Base-by-base conservation (phyloP, 2,113 vertebrate genomes). In the Poeciliopsis turrubarensis region DNA sequence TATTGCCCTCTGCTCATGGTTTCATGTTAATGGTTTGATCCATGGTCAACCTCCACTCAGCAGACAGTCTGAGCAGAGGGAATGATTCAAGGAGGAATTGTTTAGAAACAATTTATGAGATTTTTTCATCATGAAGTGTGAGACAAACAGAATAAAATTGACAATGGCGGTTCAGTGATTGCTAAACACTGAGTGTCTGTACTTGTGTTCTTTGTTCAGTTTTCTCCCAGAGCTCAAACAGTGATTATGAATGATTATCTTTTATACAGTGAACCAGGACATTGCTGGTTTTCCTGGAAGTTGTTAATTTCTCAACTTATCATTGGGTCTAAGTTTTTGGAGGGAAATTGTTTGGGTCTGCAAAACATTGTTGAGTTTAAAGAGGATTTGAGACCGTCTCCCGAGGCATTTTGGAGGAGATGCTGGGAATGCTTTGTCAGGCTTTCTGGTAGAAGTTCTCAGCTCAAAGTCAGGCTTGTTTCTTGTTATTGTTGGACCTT, bases 71-170 rank as follows among this genome's bases (percentile, higher is more conserved):
- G 83, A 82, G 89, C 90, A 70, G 75, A 76, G 91, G 85, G 89
- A 90, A 87, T 90, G 79, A 89, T 90, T 91, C 88, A 82, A 84
- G 81, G 83, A 78, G 89, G 87, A 86, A 87, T 87, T 80, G 32
- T 90, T 92, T 88, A 90, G 83, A 79, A 87, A 89, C 87, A 86
- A 90, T 92, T 91, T 89, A 89, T 89, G 89, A 89, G 86, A 85
- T 68, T 77, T 78, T 78, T 87, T 90, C 80, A 73, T 89, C 85
- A 89, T 88, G 78, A 87, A 84, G 86, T 73, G 89, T 68, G 74
- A 79, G 76, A 77, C 83, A 84, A 89, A 86, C 84, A n/a, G 69
- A 25, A 63, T 89, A 85, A 80, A 74, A 89, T 86, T 69, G n/a
- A 73, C 83, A 70, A 82, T 65, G 82, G 80, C 66, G 39, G 60